Conservation (phyloP, 2,888 invertebrate genomes). For the Ctena decussata region DNA sequence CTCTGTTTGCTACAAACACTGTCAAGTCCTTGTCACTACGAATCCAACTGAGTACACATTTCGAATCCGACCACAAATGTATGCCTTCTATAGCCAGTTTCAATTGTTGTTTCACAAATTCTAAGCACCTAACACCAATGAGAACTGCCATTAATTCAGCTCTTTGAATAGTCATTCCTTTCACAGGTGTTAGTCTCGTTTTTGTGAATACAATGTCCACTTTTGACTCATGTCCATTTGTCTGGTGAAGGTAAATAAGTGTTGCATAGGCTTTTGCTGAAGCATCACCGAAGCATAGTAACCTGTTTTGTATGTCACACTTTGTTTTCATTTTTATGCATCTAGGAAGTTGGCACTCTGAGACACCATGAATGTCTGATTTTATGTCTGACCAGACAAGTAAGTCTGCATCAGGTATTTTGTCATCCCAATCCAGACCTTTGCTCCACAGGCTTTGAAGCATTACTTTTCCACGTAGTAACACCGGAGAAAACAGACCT, state of each 20-base stretch:
- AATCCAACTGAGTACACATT: background rate
- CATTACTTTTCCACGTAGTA: background rate
- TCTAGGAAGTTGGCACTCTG: background rate
- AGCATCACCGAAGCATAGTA: slow-evolving; percentile 18
- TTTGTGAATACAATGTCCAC: slow-evolving; percentile 7
- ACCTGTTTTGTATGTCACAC: background rate
- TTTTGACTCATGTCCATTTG: slow-evolving; percentile 2
- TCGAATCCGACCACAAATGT: background rate
- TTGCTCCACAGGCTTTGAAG: slow-evolving; percentile 13
- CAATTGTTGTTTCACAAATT: slow-evolving; percentile 8
- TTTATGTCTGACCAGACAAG: background rate
- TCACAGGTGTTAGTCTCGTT: background rate
- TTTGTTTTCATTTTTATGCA: background rate
- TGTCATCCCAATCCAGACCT: slow-evolving; percentile 10
- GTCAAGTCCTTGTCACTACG: background rate
- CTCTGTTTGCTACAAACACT: slow-evolving; percentile 10
- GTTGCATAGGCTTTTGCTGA: slow-evolving; percentile 1
- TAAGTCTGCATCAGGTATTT: background rate
- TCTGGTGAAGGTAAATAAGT: background rate
- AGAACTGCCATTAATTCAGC: slow-evolving; percentile 6
- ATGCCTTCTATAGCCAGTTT: background rate
- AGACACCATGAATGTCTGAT: background rate
- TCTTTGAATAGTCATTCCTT: slow-evolving; percentile 3
- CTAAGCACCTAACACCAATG: slow-evolving; percentile 9
- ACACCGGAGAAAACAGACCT: slow-evolving; percentile 14